These are phyloP conservation scores for Discoglossus pictus DNA, from an alignment of 2,797 vertebrate species.

Conservation along the genomic window DNA sequence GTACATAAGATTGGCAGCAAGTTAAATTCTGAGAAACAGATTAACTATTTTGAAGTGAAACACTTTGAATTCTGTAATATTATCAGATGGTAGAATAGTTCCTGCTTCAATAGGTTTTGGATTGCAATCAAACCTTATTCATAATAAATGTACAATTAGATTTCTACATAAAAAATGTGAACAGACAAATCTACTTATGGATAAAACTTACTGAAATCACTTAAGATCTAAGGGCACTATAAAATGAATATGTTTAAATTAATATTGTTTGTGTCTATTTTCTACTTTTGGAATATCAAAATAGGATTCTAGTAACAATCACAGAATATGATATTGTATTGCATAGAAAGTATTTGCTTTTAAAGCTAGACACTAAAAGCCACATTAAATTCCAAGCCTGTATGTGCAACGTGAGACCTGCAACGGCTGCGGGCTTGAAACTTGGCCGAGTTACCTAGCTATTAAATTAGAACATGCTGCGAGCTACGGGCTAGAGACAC, in stretches of 20 bases:
- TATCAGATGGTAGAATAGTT: conserved; percentile 32
- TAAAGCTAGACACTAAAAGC: too few species aligned
- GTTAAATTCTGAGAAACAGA: conserved; percentile 18
- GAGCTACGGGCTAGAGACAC: too few species aligned
- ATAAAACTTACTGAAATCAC: conserved; percentile 19
- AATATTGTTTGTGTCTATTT: conserved; percentile 27
- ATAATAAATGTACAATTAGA: conserved; percentile 41
- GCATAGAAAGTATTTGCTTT: too few species aligned
- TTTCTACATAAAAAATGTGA: conserved; percentile 21
- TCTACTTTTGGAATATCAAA: conserved; percentile 7
- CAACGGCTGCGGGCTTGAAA: too few species aligned
- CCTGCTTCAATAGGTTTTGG: conserved; percentile 31
- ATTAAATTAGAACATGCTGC: too few species aligned
- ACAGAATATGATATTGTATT: too few species aligned
- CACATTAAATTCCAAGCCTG: too few species aligned
- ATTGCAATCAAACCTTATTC: conserved; percentile 42
- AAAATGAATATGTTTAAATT: neutral
- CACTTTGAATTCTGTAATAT: conserved; percentile 36
- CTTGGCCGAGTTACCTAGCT: too few species aligned
- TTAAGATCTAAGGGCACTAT: conserved; percentile 13
- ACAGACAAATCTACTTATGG: conserved; percentile 6
- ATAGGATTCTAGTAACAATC: neutral
- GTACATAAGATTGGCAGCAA: too few species aligned
- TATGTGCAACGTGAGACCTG: too few species aligned
- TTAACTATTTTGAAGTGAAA: conserved; percentile 22